Conservation (phyloP, 2,888 invertebrate genomes). For the Pteria penguin region DNA sequence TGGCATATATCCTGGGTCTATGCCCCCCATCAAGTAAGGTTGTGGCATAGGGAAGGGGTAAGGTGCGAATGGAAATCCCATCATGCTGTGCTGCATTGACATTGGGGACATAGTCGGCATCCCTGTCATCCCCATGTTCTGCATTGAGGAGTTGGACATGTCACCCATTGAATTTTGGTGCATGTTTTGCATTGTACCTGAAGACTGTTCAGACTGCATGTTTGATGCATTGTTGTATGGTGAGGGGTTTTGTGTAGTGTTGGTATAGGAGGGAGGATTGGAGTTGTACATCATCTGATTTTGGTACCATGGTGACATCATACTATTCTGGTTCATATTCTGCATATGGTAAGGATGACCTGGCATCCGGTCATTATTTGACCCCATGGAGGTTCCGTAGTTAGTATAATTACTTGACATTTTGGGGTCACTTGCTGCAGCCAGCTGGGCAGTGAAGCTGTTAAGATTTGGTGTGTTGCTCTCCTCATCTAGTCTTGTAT, state of each 20-base stretch:
- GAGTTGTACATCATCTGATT: slow-evolving; percentile 13
- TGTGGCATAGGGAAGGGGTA: slow-evolving; percentile 44
- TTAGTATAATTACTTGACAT: background rate
- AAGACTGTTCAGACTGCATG: background rate
- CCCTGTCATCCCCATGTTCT: slow-evolving; percentile 37
- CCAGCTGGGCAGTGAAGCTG: background rate
- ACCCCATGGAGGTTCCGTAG: background rate
- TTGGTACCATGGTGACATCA: slow-evolving; percentile 10
- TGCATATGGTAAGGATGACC: slow-evolving; percentile 1
- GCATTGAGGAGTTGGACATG: slow-evolving; percentile 12
- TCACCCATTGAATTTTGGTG: background rate
- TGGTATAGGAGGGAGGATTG: background rate
- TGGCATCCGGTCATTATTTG: background rate
- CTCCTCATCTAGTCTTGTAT: background rate
- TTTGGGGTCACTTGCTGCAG: background rate
- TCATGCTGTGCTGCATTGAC: slow-evolving; percentile 18
- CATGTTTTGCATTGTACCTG: background rate
- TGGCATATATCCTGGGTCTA: slow-evolving; percentile 30
- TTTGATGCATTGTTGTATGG: background rate
- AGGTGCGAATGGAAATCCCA: slow-evolving; percentile 42
- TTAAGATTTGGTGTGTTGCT: background rate
- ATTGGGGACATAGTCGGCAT: slow-evolving; percentile 25
- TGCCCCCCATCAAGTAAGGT: slow-evolving; percentile 36
- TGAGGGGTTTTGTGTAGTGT: background rate
- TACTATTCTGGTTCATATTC: background rate